phyloP scores from a whole-genome alignment of 2,113 vertebrate genomes.

The Mormyrus lacerda region DNA sequence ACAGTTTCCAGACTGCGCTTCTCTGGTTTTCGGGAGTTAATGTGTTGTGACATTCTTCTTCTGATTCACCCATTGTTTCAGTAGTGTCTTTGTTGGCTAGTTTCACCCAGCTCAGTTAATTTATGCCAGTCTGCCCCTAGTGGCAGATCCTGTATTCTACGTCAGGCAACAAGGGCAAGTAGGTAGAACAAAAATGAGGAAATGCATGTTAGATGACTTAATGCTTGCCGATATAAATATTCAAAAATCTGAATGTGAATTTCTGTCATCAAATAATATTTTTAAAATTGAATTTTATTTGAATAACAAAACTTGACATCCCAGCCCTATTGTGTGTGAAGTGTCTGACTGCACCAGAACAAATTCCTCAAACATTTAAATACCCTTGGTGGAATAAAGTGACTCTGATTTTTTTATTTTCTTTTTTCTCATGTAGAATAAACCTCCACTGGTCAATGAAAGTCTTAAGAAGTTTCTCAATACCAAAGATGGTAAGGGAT shows the following conservation, averaged over 20 bases:
- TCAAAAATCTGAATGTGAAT: background rate
- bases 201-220: background rate
- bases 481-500: constrained; percentile 78
- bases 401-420: background rate
- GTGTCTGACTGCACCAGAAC: background rate
- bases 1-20: background rate
- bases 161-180: background rate
- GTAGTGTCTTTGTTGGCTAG: background rate
- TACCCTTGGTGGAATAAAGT: background rate
- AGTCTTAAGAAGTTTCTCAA: constrained; percentile 81
- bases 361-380: background rate
- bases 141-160: background rate
- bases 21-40: background rate
- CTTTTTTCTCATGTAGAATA: constrained; percentile 65
- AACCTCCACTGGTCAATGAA: constrained; percentile 83
- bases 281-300: background rate
- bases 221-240: background rate
- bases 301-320: background rate
- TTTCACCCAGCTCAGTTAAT: background rate
- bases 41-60: background rate
- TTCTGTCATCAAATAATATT: background rate
- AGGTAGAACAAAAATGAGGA: background rate
- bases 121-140: background rate
- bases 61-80: background rate
- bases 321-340: background rate